These are phyloP conservation scores for Trissolcus basalis DNA, from an alignment of 1,140 invertebrate species.

Conservation along the genomic window DNA sequence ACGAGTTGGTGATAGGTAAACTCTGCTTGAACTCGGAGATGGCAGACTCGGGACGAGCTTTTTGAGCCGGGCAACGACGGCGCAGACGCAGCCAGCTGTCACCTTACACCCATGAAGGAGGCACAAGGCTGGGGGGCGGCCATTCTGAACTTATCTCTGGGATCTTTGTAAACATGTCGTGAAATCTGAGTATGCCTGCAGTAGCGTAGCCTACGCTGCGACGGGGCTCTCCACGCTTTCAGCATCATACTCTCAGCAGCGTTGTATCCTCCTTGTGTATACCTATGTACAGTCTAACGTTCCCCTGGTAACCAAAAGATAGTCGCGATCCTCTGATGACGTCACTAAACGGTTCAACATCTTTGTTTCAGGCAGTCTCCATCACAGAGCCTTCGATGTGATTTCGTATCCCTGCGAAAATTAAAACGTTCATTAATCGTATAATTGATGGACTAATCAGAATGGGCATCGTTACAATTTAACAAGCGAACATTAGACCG, in stretches of 20 bases:
- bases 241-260: slow-evolving; percentile 41
- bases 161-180: slow-evolving; percentile 78
- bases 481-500: too few species aligned
- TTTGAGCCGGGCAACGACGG: slow-evolving; percentile 38
- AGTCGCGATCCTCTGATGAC: slow-evolving; percentile 39
- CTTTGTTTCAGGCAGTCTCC: slow-evolving; percentile 66
- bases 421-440: too few species aligned
- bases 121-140: slow-evolving; percentile 70
- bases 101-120: slow-evolving; percentile 75
- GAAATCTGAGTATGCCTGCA: slow-evolving; percentile 76
- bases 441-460: too few species aligned
- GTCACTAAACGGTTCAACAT: slow-evolving; percentile 67
- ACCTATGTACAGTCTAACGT: slow-evolving; percentile 28
- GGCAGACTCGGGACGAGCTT: slow-evolving; percentile 32
- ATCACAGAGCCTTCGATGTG: neutral
- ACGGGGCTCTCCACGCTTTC: slow-evolving; percentile 32
- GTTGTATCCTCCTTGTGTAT: slow-evolving; percentile 36
- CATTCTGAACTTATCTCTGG: slow-evolving; percentile 77
- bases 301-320: slow-evolving; percentile 64
- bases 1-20: slow-evolving; percentile 35
- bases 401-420: too few species aligned
- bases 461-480: slow-evolving; percentile 7
- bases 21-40: slow-evolving; percentile 3
- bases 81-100: slow-evolving; percentile 75
- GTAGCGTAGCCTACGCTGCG: slow-evolving; percentile 71